A percentile compares a stretch with the other conserved stretches of the same genome.
Evolutionary conservation across 2,888 invertebrate genomes (phyloP).

Genomic region (Molorchus minor): DNA sequence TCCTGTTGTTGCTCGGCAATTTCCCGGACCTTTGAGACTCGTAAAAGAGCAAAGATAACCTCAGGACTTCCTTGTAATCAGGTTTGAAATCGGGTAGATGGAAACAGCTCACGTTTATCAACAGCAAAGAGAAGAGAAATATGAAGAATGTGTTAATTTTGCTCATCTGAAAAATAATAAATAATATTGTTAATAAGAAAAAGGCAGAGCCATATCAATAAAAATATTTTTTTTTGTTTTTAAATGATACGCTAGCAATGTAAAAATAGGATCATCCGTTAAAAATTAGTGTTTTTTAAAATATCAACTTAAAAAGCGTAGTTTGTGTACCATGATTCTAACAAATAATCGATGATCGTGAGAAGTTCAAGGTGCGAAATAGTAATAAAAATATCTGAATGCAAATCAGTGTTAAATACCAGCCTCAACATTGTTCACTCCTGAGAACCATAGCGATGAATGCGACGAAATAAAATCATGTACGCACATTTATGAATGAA

Average conservation of each 20-base stretch:
- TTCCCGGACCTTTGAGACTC: conserved; percentile 68
- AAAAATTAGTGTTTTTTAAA: too few relatives aligned
- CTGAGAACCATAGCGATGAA: conserved; percentile 9
- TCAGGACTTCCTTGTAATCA: conserved; percentile 64
- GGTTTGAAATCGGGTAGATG: conserved; percentile 21
- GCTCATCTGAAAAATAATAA: conserved; percentile 18
- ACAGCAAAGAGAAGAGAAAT: conserved; percentile 2
- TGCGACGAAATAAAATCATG: conserved; percentile 1
- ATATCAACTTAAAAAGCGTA: too few relatives aligned
- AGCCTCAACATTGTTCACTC: conserved; percentile 11
- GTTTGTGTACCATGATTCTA: too few relatives aligned
- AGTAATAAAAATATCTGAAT: conserved; percentile 16
- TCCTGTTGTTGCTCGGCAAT: conserved; percentile 63
- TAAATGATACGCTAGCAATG: too few relatives aligned
- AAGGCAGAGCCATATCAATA: too few relatives aligned
- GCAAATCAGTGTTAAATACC: conserved; percentile 14
- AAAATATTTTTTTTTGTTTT: too few relatives aligned
- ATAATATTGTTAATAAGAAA: too few relatives aligned
- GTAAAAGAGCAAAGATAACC: conserved; percentile 66
- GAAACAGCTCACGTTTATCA: conserved; percentile 5
- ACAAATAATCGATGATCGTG: too few relatives aligned
- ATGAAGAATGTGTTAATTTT: conserved; percentile 5
- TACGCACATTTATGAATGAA: not conserved
- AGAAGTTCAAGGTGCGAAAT: conserved; percentile 2
- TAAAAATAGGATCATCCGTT: too few relatives aligned